phyloP scores from a whole-genome alignment of 2,113 vertebrate species.

The Hypomesus transpacificus region DNA sequence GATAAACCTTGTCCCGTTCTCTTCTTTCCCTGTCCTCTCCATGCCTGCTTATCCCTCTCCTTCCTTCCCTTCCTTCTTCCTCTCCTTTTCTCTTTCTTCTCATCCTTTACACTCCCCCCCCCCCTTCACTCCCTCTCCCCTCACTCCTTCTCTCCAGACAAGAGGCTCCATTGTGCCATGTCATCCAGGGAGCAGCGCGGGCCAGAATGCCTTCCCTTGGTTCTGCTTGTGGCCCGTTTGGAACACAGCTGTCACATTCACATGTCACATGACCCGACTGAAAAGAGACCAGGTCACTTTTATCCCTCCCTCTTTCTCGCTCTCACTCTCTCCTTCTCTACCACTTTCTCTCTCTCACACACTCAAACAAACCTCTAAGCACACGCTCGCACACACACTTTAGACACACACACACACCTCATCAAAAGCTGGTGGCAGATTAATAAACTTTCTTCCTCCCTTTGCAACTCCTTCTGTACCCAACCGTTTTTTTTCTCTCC shows the following conservation, averaged over 20 bases:
- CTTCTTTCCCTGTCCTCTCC: not conserved
- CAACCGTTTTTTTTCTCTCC: too few relatives aligned
- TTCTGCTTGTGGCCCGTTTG: slow-evolving; percentile 41
- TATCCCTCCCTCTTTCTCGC: too few relatives aligned
- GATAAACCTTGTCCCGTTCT: slow-evolving; percentile 14
- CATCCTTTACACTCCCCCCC: slow-evolving; percentile 12
- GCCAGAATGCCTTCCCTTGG: slow-evolving; percentile 47
- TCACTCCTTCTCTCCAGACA: slow-evolving; percentile 47
- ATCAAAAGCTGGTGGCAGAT: too few relatives aligned
- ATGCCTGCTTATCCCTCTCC: not conserved
- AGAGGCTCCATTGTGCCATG: slow-evolving; percentile 65
- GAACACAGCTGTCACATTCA: slow-evolving; percentile 74
- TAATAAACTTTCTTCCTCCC: too few relatives aligned
- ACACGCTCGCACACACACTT: too few relatives aligned
- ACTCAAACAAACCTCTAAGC: slow-evolving; percentile 22
- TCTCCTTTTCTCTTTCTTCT: not conserved
- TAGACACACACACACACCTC: too few relatives aligned
- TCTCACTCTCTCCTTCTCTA: not conserved
- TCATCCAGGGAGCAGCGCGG: slow-evolving; percentile 55
- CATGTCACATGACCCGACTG: slow-evolving; percentile 68
- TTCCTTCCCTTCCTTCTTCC: slow-evolving; percentile 5
- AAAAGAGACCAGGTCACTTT: slow-evolving; percentile 22
- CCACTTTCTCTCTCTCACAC: not conserved
- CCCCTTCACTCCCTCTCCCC: slow-evolving; percentile 15
- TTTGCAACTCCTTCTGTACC: too few relatives aligned